A percentile compares a stretch with the other conserved stretches of the same genome.
These are phyloP conservation scores for Trichogramma dendrolimi DNA, from an alignment of 2,888 invertebrate species.

Conservation along the genomic window DNA sequence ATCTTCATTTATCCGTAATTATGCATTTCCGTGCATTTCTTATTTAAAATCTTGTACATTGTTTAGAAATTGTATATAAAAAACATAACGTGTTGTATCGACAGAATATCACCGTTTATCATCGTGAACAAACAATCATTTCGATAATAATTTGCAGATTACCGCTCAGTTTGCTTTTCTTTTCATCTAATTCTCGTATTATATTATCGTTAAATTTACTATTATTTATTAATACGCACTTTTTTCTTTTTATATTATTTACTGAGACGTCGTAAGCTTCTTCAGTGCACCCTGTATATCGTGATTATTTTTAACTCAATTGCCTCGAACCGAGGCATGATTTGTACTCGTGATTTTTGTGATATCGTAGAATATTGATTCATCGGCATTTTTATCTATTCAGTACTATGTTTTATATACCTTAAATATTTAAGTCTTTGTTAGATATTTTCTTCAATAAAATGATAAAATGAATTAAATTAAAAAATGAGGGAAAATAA, in stretches of 20 bases:
- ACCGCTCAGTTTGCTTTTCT: conserved; percentile 29
- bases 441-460: not conserved
- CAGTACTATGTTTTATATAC: conserved; percentile 14
- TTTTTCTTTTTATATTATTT: conserved; percentile 39
- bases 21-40: conserved; percentile 1
- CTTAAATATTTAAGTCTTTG: conserved; percentile 10
- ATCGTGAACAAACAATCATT: conserved; percentile 31
- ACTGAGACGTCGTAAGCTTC: conserved; percentile 41
- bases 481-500: not conserved
- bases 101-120: conserved; percentile 32
- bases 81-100: conserved; percentile 25
- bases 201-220: not conserved
- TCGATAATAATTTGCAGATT: conserved; percentile 33
- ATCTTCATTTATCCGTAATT: conserved; percentile 2
- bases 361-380: conserved; percentile 34
- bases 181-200: conserved; percentile 15
- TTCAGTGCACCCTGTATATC: conserved; percentile 50
- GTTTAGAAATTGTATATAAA: conserved; percentile 20
- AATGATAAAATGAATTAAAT: no score
- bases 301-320: conserved; percentile 31
- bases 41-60: conserved; percentile 23
- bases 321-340: conserved; percentile 42
- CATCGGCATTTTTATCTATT: conserved; percentile 16
- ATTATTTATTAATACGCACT: conserved; percentile 27
- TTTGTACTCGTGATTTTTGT: conserved; percentile 47